Conservation (phyloP, 2,797 vertebrate genomes). For the Allochrocebus solatus region DNA sequence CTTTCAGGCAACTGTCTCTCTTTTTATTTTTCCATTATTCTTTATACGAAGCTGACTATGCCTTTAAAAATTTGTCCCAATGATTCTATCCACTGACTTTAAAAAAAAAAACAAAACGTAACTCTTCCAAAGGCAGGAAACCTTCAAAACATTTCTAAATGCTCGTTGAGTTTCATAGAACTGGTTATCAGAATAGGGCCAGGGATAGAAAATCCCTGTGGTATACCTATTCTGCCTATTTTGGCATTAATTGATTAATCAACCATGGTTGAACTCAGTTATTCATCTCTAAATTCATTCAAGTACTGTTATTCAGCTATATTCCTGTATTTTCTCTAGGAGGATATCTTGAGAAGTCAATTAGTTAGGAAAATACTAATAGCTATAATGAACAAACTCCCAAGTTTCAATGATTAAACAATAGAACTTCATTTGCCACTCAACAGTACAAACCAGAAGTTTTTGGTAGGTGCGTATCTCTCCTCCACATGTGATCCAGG, state of each 20-base stretch:
- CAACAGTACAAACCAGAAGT: background rate
- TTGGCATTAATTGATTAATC: background rate
- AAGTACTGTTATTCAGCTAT: background rate
- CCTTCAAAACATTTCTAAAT: background rate
- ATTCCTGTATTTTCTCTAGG: background rate
- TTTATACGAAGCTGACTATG: background rate
- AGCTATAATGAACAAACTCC: background rate
- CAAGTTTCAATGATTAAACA: background rate
- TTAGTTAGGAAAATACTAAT: background rate
- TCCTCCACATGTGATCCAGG: background rate
- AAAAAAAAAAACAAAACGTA: background rate
- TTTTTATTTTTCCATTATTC: conserved; percentile 18
- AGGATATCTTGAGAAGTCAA: background rate
- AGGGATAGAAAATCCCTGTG: background rate
- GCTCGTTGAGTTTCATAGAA: background rate
- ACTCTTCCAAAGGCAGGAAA: background rate
- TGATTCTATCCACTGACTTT: background rate
- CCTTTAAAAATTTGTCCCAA: background rate
- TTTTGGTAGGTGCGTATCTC: background rate
- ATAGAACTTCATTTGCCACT: background rate
- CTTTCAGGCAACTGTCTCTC: background rate
- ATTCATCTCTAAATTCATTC: background rate
- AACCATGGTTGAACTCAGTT: background rate
- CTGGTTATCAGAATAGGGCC: background rate
- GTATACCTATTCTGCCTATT: background rate